Percentiles rank a stretch among this genome's conserved stretches.
These are phyloP conservation scores for Siniperca knerii DNA, from an alignment of 2,113 vertebrate species.

Conservation along the genomic window DNA sequence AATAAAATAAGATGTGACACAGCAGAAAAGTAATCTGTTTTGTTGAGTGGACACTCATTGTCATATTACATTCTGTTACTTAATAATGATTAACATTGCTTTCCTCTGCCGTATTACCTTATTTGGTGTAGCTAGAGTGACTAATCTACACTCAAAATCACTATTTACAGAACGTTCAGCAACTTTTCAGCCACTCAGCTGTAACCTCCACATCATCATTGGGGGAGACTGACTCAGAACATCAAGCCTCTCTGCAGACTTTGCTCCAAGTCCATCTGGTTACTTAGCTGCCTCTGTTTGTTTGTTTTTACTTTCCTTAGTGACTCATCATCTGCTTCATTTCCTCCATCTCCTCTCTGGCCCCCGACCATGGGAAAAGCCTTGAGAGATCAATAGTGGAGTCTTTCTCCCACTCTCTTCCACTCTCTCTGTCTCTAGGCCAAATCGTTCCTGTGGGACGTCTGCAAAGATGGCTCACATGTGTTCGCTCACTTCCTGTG, in stretches of 20 bases:
- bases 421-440: slow-evolving; percentile 57
- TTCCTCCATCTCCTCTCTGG: slow-evolving; percentile 73
- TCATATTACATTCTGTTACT: neutral
- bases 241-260: slow-evolving; percentile 50
- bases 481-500: slow-evolving; percentile 67
- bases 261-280: slow-evolving; percentile 69
- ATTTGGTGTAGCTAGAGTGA: neutral
- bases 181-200: slow-evolving; percentile 46
- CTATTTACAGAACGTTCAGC: slow-evolving; percentile 26
- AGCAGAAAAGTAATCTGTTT: neutral
- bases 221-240: slow-evolving; percentile 50
- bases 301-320: slow-evolving; percentile 72
- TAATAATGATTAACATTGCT: neutral
- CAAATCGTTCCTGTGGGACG: slow-evolving; percentile 70
- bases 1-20: neutral
- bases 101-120: neutral
- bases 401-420: slow-evolving; percentile 63
- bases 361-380: slow-evolving; percentile 76
- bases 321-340: slow-evolving; percentile 72
- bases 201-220: slow-evolving; percentile 36
- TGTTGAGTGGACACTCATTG: neutral
- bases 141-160: neutral
- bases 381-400: slow-evolving; percentile 73
- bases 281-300: slow-evolving; percentile 74
- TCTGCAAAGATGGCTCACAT: slow-evolving; percentile 58